These are phyloP conservation scores for Australoheros scitulus DNA, from an alignment of 2,113 vertebrate genomes.

Conservation along the genomic window DNA sequence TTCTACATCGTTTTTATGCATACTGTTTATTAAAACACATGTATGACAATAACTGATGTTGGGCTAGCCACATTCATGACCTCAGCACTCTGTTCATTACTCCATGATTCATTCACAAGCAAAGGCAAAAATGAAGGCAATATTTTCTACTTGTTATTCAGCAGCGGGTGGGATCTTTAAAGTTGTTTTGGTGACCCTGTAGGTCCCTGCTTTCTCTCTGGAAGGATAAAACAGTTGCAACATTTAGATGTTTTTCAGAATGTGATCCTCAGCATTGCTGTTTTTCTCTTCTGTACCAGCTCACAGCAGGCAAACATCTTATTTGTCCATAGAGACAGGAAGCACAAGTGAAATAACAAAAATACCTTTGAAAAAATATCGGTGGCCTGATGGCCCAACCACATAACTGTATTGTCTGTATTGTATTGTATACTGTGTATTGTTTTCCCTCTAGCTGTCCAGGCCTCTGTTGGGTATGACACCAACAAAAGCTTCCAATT, in stretches of 20 bases:
- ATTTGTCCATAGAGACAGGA: not conserved
- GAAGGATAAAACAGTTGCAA: not conserved
- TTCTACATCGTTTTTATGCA: not conserved
- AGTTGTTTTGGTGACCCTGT: not conserved
- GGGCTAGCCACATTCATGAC: not conserved
- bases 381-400: too few relatives aligned
- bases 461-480: too few relatives aligned
- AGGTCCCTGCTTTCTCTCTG: not conserved
- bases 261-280: not conserved
- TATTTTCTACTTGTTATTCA: not conserved
- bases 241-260: not conserved
- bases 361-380: not conserved
- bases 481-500: not conserved
- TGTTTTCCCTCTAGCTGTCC: not conserved
- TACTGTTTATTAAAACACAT: not conserved
- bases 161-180: constrained; percentile 1
- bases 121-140: not conserved
- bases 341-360: not conserved
- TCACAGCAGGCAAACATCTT: not conserved
- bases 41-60: not conserved
- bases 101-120: not conserved
- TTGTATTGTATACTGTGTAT: too few relatives aligned
- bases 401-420: too few relatives aligned
- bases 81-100: not conserved
- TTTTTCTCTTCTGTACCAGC: not conserved